Conservation (phyloP, 1,140 invertebrate species). For the Drosophila tropicalis region DNA sequence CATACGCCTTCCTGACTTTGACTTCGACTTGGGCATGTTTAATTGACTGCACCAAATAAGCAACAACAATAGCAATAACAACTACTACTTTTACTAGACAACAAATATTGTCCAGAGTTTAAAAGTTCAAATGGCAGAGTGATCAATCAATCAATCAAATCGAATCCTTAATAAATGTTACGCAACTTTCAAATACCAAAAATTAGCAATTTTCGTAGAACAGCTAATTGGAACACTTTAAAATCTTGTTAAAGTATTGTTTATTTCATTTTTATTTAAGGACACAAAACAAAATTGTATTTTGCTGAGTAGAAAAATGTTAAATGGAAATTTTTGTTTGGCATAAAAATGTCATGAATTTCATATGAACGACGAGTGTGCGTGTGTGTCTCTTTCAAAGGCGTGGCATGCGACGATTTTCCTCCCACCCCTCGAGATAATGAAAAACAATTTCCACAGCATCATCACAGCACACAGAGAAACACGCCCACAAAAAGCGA, state of each 20-base stretch:
- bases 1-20: slow-evolving; percentile 10
- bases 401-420: slow-evolving; percentile 30
- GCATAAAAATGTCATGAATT: slow-evolving; percentile 42
- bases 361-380: slow-evolving; percentile 14
- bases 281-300: neutral
- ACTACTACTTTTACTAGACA: slow-evolving; percentile 19
- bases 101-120: slow-evolving; percentile 41
- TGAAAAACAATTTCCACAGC: slow-evolving; percentile 54
- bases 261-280: neutral
- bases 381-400: slow-evolving; percentile 22
- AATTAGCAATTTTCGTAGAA: slow-evolving; percentile 6
- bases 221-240: slow-evolving; percentile 32
- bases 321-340: slow-evolving; percentile 13
- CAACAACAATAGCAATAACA: neutral
- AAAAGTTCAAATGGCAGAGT: slow-evolving; percentile 43
- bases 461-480: neutral
- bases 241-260: no score
- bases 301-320: slow-evolving; percentile 6
- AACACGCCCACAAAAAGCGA: slow-evolving; percentile 16
- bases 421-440: slow-evolving; percentile 52
- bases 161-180: neutral
- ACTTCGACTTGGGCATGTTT: slow-evolving; percentile 23
- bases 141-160: slow-evolving; percentile 48
- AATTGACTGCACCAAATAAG: slow-evolving; percentile 46
- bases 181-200: slow-evolving; percentile 3